Evolutionary conservation across 1,140 invertebrate species (phyloP).

Genomic region (Diachasma alloeum): DNA sequence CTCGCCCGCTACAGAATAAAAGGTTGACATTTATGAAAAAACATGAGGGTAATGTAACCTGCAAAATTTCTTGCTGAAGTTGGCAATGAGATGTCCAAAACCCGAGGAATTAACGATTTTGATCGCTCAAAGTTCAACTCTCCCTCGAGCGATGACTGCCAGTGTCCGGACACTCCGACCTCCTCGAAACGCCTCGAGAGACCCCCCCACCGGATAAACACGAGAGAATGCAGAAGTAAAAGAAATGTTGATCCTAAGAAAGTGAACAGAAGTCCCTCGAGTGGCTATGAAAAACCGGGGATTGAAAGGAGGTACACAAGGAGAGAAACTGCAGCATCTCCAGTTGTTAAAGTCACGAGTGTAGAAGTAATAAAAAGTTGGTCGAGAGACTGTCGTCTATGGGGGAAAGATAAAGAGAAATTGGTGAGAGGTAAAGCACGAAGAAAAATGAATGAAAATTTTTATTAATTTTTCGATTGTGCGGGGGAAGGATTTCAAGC

Average conservation of each 20-base stretch:
- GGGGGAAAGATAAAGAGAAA: neutral
- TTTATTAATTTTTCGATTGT: too few relatives aligned
- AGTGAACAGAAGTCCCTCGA: neutral
- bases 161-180: neutral
- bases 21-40: too few relatives aligned
- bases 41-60: neutral
- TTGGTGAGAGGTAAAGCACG: neutral
- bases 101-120: neutral
- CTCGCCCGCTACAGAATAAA: too few relatives aligned
- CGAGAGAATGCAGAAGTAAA: neutral
- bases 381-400: neutral
- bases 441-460: neutral
- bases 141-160: neutral
- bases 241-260: neutral
- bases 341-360: conserved; percentile 27
- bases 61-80: neutral
- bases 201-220: neutral
- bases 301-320: conserved; percentile 9
- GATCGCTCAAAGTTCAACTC: neutral
- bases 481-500: too few relatives aligned
- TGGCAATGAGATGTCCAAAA: neutral
- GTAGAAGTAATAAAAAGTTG: conserved; percentile 25
- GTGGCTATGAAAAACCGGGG: neutral
- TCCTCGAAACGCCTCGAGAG: neutral
- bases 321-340: neutral